Base-by-base conservation (phyloP, 2,113 vertebrate genomes). In the Atractosteus spatula region DNA sequence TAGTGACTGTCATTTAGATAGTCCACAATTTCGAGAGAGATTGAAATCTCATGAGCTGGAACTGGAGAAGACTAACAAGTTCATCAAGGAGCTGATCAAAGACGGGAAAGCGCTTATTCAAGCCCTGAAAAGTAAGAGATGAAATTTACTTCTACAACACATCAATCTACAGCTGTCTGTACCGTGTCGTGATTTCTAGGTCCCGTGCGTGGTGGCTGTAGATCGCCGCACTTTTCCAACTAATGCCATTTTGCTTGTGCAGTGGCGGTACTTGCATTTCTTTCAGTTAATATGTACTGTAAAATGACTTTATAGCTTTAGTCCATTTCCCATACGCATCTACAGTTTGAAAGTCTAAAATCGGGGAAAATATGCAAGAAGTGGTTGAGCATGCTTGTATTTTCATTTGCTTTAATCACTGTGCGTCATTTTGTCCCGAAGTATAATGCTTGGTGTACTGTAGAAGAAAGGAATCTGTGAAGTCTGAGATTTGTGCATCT, bases 21-120 rank as follows among this genome's bases (percentile, higher is more conserved):
- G 96, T 69, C 96, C 97, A 1, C 95, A 94, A 79, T 98, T 98
- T 89, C 88, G 97, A 84, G 97, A 98, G 76, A 90, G 94, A 71
- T 92, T 98, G 68, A 96, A 95, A 84, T 97, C 95, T 0, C 97
- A 98, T 77, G 97, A 98, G 74, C 90, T 94, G 74, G 97, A 98
- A 89, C 92, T 98, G 91, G 97, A 98, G 80, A 98, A 97, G 87
- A 98, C 97, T 82, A 98, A 96, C 88, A 98, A 98, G 92, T 98
- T 98, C 89, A 98, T 98, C 89, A 98, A 98, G 88, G 97, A 98
- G 87, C 94, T 98, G 70, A 94, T 97, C 73, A 98, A 98, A 82
- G 97, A 98, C 78, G 95, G 96, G 54, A 98, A 96, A 85, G 92
- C 95, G 8, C 93, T 97, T 55, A 90, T 98, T 79, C 93, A 88